phyloP scores from a whole-genome alignment of 2,888 invertebrate genomes.

The Lydus trimaculatus region DNA sequence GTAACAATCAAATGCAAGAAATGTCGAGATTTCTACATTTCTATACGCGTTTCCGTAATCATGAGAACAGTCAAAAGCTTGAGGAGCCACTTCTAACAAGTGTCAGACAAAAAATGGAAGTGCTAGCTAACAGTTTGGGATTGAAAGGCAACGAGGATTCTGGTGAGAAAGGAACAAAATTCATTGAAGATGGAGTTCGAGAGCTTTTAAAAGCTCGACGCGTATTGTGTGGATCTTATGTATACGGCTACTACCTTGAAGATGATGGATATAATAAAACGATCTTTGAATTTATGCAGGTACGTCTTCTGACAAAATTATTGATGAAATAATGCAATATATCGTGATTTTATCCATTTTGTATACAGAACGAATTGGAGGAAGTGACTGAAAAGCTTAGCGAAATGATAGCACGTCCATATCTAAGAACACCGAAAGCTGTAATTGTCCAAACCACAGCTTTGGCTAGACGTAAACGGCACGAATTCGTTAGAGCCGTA shows the following conservation, averaged over 20 bases:
- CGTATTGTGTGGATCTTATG: constrained; percentile 71
- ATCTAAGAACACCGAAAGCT: constrained; percentile 68
- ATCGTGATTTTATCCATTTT: not conserved
- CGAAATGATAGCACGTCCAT: constrained; percentile 71
- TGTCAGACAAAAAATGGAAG: constrained; percentile 69
- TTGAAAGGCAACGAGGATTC: constrained; percentile 57
- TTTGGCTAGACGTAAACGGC: constrained; percentile 66
- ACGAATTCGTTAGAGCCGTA: constrained; percentile 70
- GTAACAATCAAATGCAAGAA: constrained; percentile 68
- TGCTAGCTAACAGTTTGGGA: constrained; percentile 64
- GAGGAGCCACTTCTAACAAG: constrained; percentile 68
- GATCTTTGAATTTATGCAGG: constrained; percentile 75
- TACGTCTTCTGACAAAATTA: constrained; percentile 43
- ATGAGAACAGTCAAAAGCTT: constrained; percentile 70
- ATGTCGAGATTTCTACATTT: constrained; percentile 71
- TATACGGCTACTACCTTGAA: constrained; percentile 73
- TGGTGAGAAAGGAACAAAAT: constrained; percentile 61
- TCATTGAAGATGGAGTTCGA: constrained; percentile 70
- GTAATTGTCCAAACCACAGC: constrained; percentile 70
- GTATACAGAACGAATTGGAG: constrained; percentile 69
- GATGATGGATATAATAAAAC: constrained; percentile 71
- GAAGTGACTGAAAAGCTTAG: constrained; percentile 71
- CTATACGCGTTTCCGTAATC: constrained; percentile 70
- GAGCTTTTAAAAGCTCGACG: constrained; percentile 69
- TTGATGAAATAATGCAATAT: not conserved